phyloP scores from a whole-genome alignment of 1,140 invertebrate genomes.

The Drosophila bocqueti region DNA sequence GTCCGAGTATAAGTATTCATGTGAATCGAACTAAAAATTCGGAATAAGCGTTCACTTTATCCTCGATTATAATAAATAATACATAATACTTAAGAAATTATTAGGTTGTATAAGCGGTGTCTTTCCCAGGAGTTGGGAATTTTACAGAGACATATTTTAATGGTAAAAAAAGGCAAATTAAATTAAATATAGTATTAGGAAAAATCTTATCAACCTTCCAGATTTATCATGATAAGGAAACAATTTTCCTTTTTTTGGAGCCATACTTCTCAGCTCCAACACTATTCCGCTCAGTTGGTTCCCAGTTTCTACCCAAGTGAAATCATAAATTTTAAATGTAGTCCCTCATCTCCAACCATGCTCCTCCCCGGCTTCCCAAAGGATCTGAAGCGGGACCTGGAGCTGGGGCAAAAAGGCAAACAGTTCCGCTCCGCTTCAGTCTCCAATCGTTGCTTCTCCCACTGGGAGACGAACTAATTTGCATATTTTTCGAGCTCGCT shows the following conservation, averaged over 20 bases:
- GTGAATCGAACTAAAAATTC: too few species aligned
- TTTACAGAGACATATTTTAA: neutral
- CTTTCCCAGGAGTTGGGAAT: too few species aligned
- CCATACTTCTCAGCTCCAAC: neutral
- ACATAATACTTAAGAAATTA: too few species aligned
- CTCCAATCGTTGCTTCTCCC: constrained; percentile 24
- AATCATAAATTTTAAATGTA: constrained; percentile 76
- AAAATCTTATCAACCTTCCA: too few species aligned
- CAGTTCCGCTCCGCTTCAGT: constrained; percentile 27
- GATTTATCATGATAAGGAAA: neutral
- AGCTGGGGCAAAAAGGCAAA: constrained; percentile 26
- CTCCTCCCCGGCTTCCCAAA: neutral
- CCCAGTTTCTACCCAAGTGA: constrained; percentile 20
- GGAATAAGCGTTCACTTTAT: too few species aligned
- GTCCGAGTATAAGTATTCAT: too few species aligned
- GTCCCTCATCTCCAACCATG: neutral
- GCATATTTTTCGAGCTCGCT: constrained; percentile 56
- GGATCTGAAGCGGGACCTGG: constrained; percentile 14
- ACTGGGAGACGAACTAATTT: constrained; percentile 66
- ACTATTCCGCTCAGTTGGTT: constrained; percentile 1
- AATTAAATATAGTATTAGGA: neutral
- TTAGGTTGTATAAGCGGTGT: too few species aligned
- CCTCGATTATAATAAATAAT: too few species aligned
- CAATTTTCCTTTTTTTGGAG: neutral
- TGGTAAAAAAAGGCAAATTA: neutral